phyloP scores from a whole-genome alignment of 2,113 vertebrate species.

The rabbit (Oryctolagus cuniculus) region mOryCun1.1 NC_091441.1:89477501-89478000 shows the following conservation, averaged over 20 bases:
- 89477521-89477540: conserved; percentile 37
- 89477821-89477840: not conserved
- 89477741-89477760: not conserved
- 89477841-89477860: not conserved
- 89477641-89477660: conserved; percentile 57
- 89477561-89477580: conserved; percentile 5
- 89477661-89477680: conserved; percentile 7
- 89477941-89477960: conserved; percentile 23
- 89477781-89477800: not conserved
- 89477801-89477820: not conserved
- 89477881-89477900: not conserved
- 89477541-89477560: not conserved
- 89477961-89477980: not conserved
- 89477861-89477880: not conserved
- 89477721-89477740: conserved; percentile 32
- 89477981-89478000: conserved; percentile 18
- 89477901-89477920: not conserved
- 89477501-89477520: not conserved
- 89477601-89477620: not conserved
- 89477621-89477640: conserved; percentile 4
- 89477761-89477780: conserved; percentile 25
- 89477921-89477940: conserved; percentile 31
- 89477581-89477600: conserved; percentile 2
- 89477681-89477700: not conserved
- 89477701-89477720: not conserved